Base-by-base conservation (phyloP, 2,888 invertebrate genomes). In the Hypercompe scribonia region DNA sequence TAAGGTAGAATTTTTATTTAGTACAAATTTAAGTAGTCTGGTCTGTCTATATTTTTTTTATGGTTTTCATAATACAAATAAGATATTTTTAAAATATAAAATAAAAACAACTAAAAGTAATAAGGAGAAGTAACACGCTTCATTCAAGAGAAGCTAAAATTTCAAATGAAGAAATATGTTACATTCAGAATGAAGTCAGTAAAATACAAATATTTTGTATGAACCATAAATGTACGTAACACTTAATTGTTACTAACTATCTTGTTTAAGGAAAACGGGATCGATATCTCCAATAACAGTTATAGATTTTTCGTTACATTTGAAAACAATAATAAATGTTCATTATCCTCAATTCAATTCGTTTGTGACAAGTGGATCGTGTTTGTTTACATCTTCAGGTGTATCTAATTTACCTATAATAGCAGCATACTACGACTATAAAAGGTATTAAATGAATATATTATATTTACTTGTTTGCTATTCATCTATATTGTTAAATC, bases 311-410 rank as follows among this genome's bases (percentile, higher is more conserved):
- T 46, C 46, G 28, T 42, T 46, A 21, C 46, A 28, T 31, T 66
- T 34, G n/a, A 68, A 68, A 68, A 36, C 18, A 58, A 68, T 33
- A 34, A 36, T 58, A 68, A 36, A 58, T 36, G 34, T 58, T 58
- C 1, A 68, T 68, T 68, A 58, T 68, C 68, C 68, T 68, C 24
- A 34, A 54, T 11, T 54, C 50, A 54, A 54, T 58, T 50, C 54
- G 36, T 58, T 68, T 15, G 67, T 31, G 50, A 33, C 33, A 61
- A 36, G 50, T 39, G 64, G 21, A 65, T 36, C 3, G n/a, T 36
- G 34, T 36, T n/a, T 36, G 15, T 65, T 65, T 34, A n/a, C n/a
- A n/a, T 65, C 24, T n/a, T 8, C 39, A n/a, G n/a, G n/a, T 34
- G 15, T n/a, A 65, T 36, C 65, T 15, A 65, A 54, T 36, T 39